Conservation (phyloP, 2,888 invertebrate species). For the Boloria euphrosyne region DNA sequence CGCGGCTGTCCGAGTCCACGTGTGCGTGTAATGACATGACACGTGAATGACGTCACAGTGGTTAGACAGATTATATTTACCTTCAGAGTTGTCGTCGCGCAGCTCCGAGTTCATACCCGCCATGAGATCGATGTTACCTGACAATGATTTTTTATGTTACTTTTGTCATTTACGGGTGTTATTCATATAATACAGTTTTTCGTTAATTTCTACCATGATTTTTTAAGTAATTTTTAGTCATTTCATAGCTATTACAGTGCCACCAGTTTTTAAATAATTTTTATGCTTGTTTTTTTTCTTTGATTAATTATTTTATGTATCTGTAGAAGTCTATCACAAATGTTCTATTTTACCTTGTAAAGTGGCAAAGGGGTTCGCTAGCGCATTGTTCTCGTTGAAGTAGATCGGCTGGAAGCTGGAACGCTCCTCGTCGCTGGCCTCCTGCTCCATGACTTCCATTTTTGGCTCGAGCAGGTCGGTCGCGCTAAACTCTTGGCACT, state of each 20-base stretch:
- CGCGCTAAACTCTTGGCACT: conserved; percentile 73
- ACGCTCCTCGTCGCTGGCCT: conserved; percentile 86
- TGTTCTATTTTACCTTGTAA: conserved; percentile 59
- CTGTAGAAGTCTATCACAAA: not conserved
- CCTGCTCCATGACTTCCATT: conserved; percentile 87
- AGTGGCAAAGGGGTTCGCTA: conserved; percentile 77
- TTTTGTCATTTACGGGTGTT: not conserved
- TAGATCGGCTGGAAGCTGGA: conserved; percentile 70
- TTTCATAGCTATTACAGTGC: no score
- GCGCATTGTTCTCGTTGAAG: conserved; percentile 71
- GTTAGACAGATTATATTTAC: conserved; percentile 58
- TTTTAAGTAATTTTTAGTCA: not conserved
- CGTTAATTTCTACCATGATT: no score
- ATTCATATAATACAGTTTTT: not conserved
- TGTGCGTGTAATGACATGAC: conserved; percentile 73
- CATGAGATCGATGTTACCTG: conserved; percentile 79
- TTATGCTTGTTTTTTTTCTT: not conserved
- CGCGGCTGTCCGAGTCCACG: conserved; percentile 81
- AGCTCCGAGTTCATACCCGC: conserved; percentile 70
- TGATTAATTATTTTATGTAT: not conserved
- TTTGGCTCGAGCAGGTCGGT: conserved; percentile 84
- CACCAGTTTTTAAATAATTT: not conserved
- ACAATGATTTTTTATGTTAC: not conserved
- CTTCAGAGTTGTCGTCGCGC: conserved; percentile 75
- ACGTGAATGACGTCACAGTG: conserved; percentile 58